These are phyloP conservation scores for Drosophila affinis DNA, from an alignment of 2,888 invertebrate species.

Conservation along the genomic window DNA sequence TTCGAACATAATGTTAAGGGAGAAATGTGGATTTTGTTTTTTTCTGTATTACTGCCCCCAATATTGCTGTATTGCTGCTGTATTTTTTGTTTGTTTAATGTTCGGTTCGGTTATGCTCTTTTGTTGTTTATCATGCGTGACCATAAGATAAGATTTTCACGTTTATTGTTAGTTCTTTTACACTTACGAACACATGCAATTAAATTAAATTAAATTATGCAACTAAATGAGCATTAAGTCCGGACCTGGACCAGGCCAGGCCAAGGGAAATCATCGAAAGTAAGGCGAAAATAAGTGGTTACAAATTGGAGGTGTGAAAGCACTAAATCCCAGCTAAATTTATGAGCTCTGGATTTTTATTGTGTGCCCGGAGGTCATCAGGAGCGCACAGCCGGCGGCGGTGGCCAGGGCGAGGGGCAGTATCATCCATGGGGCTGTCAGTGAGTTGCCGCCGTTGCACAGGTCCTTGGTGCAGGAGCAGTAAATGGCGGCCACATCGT, in stretches of 20 bases:
- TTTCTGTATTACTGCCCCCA: slow-evolving; percentile 53
- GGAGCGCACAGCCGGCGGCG: slow-evolving; percentile 53
- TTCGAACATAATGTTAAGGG: slow-evolving; percentile 31
- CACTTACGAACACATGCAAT: slow-evolving; percentile 59
- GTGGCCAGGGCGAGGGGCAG: slow-evolving; percentile 66
- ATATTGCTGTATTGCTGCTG: slow-evolving; percentile 14
- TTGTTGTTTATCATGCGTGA: slow-evolving; percentile 36
- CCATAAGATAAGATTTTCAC: slow-evolving; percentile 16
- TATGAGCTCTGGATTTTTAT: slow-evolving; percentile 67
- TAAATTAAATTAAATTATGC: slow-evolving; percentile 47
- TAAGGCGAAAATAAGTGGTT: slow-evolving; percentile 19
- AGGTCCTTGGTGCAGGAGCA: slow-evolving; percentile 91
- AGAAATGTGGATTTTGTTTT: slow-evolving; percentile 34
- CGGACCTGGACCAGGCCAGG: slow-evolving; percentile 13
- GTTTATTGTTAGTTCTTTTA: slow-evolving; percentile 32
- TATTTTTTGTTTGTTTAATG: slow-evolving; percentile 29
- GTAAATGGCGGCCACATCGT: slow-evolving; percentile 89
- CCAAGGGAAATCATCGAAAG: slow-evolving; percentile 15
- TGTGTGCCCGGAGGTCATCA: slow-evolving; percentile 64
- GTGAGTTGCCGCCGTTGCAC: slow-evolving; percentile 87
- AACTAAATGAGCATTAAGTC: slow-evolving; percentile 44
- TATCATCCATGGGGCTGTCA: slow-evolving; percentile 55
- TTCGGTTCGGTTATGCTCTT: neutral
- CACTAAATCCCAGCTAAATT: slow-evolving; percentile 50
- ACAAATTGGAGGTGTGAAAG: slow-evolving; percentile 33